Conservation (phyloP, 2,888 invertebrate genomes). For the Rhagium mordax region DNA sequence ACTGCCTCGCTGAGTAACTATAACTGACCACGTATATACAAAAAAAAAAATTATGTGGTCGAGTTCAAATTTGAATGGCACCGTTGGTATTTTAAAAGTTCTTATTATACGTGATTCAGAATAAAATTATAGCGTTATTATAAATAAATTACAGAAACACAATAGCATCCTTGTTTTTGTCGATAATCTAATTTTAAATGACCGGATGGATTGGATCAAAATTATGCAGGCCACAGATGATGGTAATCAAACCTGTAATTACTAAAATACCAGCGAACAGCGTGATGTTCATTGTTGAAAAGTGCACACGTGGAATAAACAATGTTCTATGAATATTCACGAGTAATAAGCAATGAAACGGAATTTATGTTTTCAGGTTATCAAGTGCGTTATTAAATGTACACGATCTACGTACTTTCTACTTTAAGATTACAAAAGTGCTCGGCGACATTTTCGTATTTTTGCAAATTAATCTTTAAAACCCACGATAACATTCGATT, state of each 20-base stretch:
- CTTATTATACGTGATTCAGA: background rate
- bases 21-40: no score
- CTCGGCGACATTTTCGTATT: no score
- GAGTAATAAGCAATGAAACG: background rate
- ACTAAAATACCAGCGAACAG: constrained; percentile 12
- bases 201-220: constrained; percentile 38
- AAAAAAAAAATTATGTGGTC: background rate
- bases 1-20: no score
- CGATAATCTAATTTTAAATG: constrained; percentile 22
- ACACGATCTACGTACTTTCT: no score
- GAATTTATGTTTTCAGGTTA: background rate
- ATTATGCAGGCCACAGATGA: constrained; percentile 8
- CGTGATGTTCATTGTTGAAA: constrained; percentile 3
- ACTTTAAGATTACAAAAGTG: no score
- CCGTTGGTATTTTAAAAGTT: background rate
- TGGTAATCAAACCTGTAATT: constrained; percentile 26
- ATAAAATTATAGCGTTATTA: constrained; percentile 12
- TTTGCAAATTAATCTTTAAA: no score
- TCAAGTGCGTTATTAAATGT: background rate
- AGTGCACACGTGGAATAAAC: constrained; percentile 16
- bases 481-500: no score
- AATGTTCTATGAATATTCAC: constrained; percentile 5
- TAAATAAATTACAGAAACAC: constrained; percentile 5
- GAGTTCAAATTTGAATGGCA: background rate
- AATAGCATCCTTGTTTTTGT: constrained; percentile 19